These are phyloP conservation scores for Meda fulgida DNA, from an alignment of 2,797 vertebrate genomes.

Conservation along the genomic window DNA sequence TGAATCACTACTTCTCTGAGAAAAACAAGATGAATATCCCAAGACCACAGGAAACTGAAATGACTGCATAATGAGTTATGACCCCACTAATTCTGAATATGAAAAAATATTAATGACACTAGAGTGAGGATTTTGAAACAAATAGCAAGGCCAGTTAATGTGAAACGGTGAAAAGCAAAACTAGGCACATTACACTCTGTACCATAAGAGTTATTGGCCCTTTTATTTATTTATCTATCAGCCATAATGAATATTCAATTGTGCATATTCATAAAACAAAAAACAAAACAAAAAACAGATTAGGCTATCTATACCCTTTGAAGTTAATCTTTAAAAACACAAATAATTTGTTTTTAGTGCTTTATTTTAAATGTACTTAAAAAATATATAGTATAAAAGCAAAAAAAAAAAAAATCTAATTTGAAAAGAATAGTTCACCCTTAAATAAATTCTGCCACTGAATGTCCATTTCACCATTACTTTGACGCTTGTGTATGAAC, in stretches of 20 bases:
- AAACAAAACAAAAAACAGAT: no score
- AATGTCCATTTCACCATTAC: neutral
- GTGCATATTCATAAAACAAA: neutral
- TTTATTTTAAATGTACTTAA: neutral
- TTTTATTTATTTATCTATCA: neutral
- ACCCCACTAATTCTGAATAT: neutral
- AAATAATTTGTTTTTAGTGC: neutral
- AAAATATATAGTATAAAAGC: no score
- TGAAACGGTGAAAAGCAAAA: neutral
- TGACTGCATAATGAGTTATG: neutral
- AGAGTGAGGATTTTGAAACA: neutral
- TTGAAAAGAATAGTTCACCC: neutral
- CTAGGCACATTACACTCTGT: neutral
- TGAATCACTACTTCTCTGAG: neutral
- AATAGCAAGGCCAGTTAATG: neutral
- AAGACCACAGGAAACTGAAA: conserved; percentile 33
- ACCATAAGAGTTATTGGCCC: neutral
- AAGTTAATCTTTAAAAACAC: no score
- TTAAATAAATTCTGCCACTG: neutral
- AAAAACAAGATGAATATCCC: conserved; percentile 21
- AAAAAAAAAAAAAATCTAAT: no score
- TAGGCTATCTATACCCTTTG: no score
- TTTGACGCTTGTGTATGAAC: neutral
- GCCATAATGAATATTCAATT: neutral
- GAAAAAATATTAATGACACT: neutral